Percentiles rank a stretch among this genome's conserved stretches.
phyloP scores from a whole-genome alignment of 2,888 invertebrate genomes.

The Chironomus riparius region DNA sequence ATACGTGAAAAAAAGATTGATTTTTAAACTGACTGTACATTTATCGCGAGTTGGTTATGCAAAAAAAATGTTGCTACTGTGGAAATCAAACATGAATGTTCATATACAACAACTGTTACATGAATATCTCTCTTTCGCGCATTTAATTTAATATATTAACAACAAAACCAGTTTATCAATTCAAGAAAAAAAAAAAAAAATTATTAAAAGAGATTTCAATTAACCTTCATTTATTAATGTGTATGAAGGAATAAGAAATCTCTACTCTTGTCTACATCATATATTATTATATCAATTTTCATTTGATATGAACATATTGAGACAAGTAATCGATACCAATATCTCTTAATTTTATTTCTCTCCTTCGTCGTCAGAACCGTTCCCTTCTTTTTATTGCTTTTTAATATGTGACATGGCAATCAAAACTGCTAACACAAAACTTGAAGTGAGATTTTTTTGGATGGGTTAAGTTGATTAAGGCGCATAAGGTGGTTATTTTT shows the following conservation, averaged over 20 bases:
- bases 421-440: too few species aligned
- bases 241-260: not conserved
- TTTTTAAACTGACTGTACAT: not conserved
- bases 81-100: not conserved
- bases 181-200: too few species aligned
- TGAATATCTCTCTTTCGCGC: not conserved
- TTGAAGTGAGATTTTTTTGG: too few species aligned
- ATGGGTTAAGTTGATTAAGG: too few species aligned
- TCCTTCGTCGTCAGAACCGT: not conserved
- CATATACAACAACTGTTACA: conserved; percentile 7
- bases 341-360: not conserved
- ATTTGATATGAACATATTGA: conserved; percentile 13
- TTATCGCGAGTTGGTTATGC: not conserved
- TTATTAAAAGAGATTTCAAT: conserved; percentile 1
- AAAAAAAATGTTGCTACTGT: not conserved
- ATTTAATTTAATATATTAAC: not conserved
- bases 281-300: conserved; percentile 7
- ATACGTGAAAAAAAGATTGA: not conserved
- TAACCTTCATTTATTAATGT: conserved; percentile 7
- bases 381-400: too few species aligned
- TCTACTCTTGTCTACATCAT: not conserved
- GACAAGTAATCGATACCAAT: conserved; percentile 21
- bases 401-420: too few species aligned
- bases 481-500: too few species aligned
- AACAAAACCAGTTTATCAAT: not conserved